Base-by-base conservation (phyloP, 2,888 invertebrate genomes). In the Dryadula phaetusa region DNA sequence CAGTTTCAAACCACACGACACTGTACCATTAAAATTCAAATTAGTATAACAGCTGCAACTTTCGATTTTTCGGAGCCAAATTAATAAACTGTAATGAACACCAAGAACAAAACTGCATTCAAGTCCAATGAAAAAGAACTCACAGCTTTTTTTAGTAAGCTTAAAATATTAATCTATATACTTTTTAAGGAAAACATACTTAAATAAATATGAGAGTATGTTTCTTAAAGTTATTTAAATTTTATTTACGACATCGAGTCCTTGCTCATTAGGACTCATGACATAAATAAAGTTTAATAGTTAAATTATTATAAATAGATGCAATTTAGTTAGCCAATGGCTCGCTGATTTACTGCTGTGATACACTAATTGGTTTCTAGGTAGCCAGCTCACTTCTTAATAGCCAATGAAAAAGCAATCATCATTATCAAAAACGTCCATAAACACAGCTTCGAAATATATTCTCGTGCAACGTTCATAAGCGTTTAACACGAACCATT, bases 21-120 rank as follows among this genome's bases (percentile, higher is more conserved):
- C 16, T 60, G 64, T 34, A 60, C 67, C 64, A 67, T 64, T 65
- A 64, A 67, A 66, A 71, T 72, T 70, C 64, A 66, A 67, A 70
- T 70, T 62, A 62, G 54, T 62, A 40, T 62, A 58, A 66, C 62
- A 70, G 46, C 62, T 65, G 72, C 73, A 70, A 76, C 75, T 77
- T 79, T 78, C 75, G 75, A 75, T 77, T 77, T 75, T 75, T 73
- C 73, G 71, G 65, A 70, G 71, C 70, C 75, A 79, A 76, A 80
- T 79, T 77, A 70, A 74, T 64, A 67, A 54, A 40, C 56, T 47
- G 32, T 49, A 65, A 37, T 49, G 18, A 22, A n/a, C 61, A 12
- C 10, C 12, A 10, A 37, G 16, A 28, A 28, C 12, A 22, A 22
- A 6, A 40, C 32, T 12, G 22, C 40, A n/a, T 56, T 56, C 56